Evolutionary conservation across 2,797 vertebrate species (phyloP).

Genomic region (Buphagus erythrorhynchus): DNA sequence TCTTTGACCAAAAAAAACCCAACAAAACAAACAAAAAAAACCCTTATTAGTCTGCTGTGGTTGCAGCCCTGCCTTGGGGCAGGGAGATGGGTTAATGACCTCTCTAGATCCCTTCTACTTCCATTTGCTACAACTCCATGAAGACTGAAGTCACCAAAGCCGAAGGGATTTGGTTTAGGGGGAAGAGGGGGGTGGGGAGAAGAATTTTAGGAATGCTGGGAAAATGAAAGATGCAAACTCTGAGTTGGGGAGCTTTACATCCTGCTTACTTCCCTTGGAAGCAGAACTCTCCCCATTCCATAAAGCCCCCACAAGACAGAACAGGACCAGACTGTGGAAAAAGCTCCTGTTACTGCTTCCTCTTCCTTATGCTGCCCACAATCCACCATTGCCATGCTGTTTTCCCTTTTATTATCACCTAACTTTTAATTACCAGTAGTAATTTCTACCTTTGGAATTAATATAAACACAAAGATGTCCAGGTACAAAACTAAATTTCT

Average conservation of each 20-base stretch:
- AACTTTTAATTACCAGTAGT: neutral
- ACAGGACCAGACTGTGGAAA: fast-evolving
- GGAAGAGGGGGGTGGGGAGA: constrained; percentile 10
- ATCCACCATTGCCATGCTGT: neutral
- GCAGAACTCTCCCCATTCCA: neutral
- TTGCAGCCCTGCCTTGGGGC: constrained; percentile 52
- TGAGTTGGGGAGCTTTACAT: constrained; percentile 16
- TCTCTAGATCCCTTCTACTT: constrained; percentile 57
- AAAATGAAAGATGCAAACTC: constrained; percentile 41
- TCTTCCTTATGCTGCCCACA: neutral
- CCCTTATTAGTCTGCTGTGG: neutral
- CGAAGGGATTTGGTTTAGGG: constrained; percentile 45
- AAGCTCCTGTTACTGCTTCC: neutral
- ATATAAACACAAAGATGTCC: neutral
- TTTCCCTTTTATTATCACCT: neutral
- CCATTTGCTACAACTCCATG: constrained; percentile 49
- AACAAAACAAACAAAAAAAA: neutral
- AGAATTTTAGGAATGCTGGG: constrained; percentile 69
- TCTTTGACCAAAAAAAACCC: neutral
- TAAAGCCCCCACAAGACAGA: neutral
- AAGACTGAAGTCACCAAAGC: constrained; percentile 62
- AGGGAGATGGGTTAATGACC: constrained; percentile 65
- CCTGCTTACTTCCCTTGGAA: constrained; percentile 21
- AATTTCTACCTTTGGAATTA: neutral
- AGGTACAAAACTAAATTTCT: neutral